Percentiles rank a stretch among this genome's conserved stretches.
Conservation (phyloP, 2,113 vertebrate species). For the Origma solitaria region DNA sequence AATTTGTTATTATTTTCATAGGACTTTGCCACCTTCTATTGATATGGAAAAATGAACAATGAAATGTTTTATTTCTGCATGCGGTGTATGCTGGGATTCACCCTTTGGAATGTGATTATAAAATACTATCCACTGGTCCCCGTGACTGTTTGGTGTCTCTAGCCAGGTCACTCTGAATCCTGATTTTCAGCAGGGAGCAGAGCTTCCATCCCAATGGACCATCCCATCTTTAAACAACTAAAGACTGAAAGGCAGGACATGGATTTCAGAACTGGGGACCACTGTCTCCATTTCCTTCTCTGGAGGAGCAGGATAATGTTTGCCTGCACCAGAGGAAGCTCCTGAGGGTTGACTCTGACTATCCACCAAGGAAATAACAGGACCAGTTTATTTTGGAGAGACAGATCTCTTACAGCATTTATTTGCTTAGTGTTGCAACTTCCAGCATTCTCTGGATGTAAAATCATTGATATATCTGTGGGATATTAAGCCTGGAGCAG, state of each 20-base stretch:
- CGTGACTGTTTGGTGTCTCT: too few species aligned
- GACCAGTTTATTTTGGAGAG: neutral
- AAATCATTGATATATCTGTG: accelerated
- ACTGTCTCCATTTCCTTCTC: neutral
- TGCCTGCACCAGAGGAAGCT: neutral
- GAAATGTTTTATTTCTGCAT: slow-evolving; percentile 1
- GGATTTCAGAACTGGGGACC: neutral
- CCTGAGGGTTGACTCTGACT: neutral
- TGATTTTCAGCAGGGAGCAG: neutral
- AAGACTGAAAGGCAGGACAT: neutral
- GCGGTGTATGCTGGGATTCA: slow-evolving; percentile 11
- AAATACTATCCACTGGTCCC: neutral
- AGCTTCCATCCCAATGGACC: neutral
- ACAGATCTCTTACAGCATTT: neutral
- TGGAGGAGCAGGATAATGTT: neutral
- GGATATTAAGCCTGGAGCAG: neutral
- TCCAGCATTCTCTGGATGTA: neutral
- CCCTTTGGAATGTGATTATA: neutral
- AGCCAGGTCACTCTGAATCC: neutral
- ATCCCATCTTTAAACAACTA: neutral
- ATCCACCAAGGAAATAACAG: neutral
- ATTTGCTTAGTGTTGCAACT: neutral
- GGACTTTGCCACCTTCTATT: slow-evolving; percentile 35
- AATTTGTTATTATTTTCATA: slow-evolving; percentile 24
- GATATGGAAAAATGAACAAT: slow-evolving; percentile 35